Evolutionary conservation across 2,797 vertebrate genomes (phyloP).

Genomic region (Ptychadena robeensis): DNA sequence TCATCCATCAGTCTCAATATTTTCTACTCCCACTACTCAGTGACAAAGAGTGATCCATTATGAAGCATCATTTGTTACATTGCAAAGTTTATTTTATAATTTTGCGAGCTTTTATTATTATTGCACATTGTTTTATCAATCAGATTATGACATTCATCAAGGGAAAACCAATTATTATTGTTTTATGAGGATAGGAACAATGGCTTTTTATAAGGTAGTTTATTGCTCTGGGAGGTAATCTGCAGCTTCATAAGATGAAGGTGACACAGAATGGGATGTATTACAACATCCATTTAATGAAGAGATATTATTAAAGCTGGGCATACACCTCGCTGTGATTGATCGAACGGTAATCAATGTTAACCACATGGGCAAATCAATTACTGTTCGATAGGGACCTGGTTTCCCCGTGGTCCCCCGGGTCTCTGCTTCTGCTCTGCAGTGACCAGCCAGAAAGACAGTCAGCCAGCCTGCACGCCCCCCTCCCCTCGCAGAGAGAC

Average conservation of each 20-base stretch:
- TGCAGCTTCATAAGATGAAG: background rate
- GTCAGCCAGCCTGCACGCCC: too few relatives aligned
- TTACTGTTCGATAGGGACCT: too few relatives aligned
- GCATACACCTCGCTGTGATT: too few relatives aligned
- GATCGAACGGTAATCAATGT: too few relatives aligned
- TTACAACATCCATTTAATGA: too few relatives aligned
- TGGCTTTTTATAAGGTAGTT: background rate
- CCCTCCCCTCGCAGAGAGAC: too few relatives aligned
- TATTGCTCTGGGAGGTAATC: background rate
- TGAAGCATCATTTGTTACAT: conserved; percentile 10
- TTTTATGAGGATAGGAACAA: background rate
- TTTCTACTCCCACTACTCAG: conserved; percentile 1
- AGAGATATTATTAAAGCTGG: too few relatives aligned
- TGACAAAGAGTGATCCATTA: background rate
- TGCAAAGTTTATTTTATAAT: conserved; percentile 7
- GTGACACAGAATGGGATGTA: too few relatives aligned
- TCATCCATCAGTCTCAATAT: conserved; percentile 10
- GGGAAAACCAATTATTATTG: background rate
- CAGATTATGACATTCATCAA: conserved; percentile 21
- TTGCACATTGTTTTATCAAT: background rate
- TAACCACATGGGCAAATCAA: too few relatives aligned
- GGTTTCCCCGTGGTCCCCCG: too few relatives aligned
- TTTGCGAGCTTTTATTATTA: conserved; percentile 1
- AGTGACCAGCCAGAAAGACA: too few relatives aligned
- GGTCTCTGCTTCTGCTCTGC: too few relatives aligned